A percentile compares a stretch with the other conserved stretches of the same genome.
Evolutionary conservation across 2,113 vertebrate species (phyloP).

Genomic region (Oreochromis spilurus): DNA sequence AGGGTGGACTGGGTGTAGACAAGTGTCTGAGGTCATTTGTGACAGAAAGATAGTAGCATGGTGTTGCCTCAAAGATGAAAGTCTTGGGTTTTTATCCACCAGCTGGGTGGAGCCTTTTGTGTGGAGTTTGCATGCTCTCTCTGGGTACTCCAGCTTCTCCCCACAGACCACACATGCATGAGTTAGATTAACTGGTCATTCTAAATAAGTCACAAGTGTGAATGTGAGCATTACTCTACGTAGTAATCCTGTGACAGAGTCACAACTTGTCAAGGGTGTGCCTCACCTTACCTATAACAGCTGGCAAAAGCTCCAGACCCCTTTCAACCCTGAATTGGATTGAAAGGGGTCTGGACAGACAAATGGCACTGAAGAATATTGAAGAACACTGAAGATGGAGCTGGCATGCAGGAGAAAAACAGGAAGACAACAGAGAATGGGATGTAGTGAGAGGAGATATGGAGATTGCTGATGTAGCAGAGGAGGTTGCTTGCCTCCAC

Average conservation of each 20-base stretch:
- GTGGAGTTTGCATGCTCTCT: neutral
- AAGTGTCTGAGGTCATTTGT: neutral
- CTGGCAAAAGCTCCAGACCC: neutral
- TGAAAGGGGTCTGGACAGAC: neutral
- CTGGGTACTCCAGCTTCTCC: neutral
- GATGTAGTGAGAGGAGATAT: neutral
- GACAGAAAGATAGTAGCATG: neutral
- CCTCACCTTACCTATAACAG: neutral
- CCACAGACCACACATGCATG: neutral
- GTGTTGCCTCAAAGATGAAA: neutral
- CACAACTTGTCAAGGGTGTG: fast-evolving
- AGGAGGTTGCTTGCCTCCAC: neutral
- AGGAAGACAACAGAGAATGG: neutral
- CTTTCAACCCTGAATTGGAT: neutral
- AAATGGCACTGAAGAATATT: neutral
- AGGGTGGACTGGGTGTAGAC: neutral
- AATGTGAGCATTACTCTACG: neutral
- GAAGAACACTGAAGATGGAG: neutral
- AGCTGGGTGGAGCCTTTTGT: neutral
- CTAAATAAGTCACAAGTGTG: neutral
- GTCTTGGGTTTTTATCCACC: neutral
- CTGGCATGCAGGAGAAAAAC: neutral
- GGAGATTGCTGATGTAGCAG: neutral
- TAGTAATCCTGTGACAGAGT: neutral
- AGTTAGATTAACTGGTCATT: neutral